Evolutionary conservation across 1,140 invertebrate genomes (phyloP), one percentile per base, ranked within the genome.

Genomic region (Ctenoplectra terminalis): DNA sequence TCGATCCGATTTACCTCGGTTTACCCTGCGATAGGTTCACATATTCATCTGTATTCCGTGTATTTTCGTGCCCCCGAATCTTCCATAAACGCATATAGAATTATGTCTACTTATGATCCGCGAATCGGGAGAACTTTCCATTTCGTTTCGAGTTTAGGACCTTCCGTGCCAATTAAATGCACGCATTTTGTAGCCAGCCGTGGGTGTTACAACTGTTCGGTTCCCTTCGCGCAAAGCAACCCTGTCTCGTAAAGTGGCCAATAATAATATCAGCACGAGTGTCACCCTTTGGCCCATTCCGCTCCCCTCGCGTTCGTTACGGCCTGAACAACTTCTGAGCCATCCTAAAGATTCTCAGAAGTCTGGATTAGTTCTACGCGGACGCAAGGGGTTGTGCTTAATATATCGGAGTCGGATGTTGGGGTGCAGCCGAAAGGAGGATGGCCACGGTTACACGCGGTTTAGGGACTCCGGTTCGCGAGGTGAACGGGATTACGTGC

Each of bases 361-460:
- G 83, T 81, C 83, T 77, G 73, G 31, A 88, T 87, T 88, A 43
- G 84, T 87, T 83, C 52, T 77, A 69, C 71, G 61, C 56, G 73
- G 31, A 46, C 48, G 69, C 37, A 87, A 86, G 75, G 83, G 85
- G 73, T 87, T 71, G 84, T 13, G 78, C 84, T 86, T 85, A 86
- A 86, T 86, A 85, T 82, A 86, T 77, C 83, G 52, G 63, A 72
- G 72, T 56, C 67, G 73, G 73, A 73, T 82, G 69, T 61, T 85
- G 69, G 83, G 56, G 63, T 85, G 74, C 50, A 34, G 56, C 29
- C 20, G 71, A 71, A 76, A 81, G 73, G 34, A 70, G 66, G 29
- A 74, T 46, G 60, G 29, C 67, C 71, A 56, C 69, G 37, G 31
- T 74, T 60, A 50, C 58, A 69, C 40, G 48, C 52, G 20, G 26